These are phyloP conservation scores for Neelides sp. DNA, from an alignment of 1,140 invertebrate genomes.

Conservation along the genomic window DNA sequence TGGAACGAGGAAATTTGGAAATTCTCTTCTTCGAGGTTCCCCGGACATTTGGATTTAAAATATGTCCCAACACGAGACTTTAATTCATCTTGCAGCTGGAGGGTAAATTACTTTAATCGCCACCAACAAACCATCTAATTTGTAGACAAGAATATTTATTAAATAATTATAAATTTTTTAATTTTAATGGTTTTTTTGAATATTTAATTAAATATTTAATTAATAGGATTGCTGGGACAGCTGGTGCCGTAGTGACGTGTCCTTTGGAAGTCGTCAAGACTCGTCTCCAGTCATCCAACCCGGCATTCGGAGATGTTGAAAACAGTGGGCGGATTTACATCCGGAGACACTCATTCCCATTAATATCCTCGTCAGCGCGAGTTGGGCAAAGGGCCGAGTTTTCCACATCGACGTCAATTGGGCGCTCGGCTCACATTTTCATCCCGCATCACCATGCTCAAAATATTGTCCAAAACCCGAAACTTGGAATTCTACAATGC, in stretches of 20 bases:
- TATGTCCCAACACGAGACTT: conserved; percentile 51
- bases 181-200: conserved; percentile 9
- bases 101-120: conserved; percentile 49
- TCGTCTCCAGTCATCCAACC: conserved; percentile 78
- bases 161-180: conserved; percentile 10
- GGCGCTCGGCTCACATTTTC: conserved; percentile 24
- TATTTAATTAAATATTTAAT: conserved; percentile 4
- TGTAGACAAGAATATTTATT: conserved; percentile 16
- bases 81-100: conserved; percentile 73
- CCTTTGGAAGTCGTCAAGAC: conserved; percentile 98
- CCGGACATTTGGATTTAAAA: too few relatives aligned
- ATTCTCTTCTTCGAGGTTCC: too few relatives aligned
- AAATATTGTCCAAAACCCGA: conserved; percentile 12
- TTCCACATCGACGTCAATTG: conserved; percentile 26
- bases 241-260: conserved; percentile 91
- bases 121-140: conserved; percentile 25
- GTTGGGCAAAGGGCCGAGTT: conserved; percentile 32
- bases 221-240: conserved; percentile 77
- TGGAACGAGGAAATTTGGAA: too few relatives aligned
- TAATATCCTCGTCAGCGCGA: conserved; percentile 10
- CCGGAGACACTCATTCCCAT: conserved; percentile 11
- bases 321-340: conserved; percentile 7
- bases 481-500: conserved; percentile 52
- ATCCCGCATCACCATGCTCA: conserved; percentile 39
- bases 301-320: conserved; percentile 40